phyloP scores from a whole-genome alignment of 2,797 vertebrate species.

The Liparis tanakae region DNA sequence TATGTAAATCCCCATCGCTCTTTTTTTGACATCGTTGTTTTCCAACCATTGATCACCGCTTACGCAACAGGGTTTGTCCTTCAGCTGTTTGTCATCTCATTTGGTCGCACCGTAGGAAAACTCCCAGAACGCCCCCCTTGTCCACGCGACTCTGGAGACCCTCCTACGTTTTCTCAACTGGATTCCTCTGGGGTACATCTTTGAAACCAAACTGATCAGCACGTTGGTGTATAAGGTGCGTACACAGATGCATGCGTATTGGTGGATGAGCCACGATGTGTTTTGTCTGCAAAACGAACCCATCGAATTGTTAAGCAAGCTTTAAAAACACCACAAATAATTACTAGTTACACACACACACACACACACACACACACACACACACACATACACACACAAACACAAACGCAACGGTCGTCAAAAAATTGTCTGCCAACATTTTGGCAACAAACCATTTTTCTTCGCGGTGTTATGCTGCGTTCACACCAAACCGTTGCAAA shows the following conservation, averaged over 20 bases:
- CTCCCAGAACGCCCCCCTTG: slow-evolving; percentile 96
- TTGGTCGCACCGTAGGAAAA: slow-evolving; percentile 85
- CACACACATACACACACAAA: neutral
- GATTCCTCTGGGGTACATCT: slow-evolving; percentile 98
- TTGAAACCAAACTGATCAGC: slow-evolving; percentile 98
- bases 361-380: too few relatives aligned
- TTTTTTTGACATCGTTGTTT: neutral
- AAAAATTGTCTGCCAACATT: too few relatives aligned
- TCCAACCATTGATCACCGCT: neutral
- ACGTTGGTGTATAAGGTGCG: slow-evolving; percentile 96
- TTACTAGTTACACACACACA: neutral
- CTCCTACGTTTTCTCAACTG: slow-evolving; percentile 96
- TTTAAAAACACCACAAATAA: neutral
- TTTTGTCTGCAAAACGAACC: neutral
- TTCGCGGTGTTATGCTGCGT: too few relatives aligned
- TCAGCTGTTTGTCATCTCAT: slow-evolving; percentile 29
- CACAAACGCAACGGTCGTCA: too few relatives aligned
- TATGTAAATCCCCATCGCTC: slow-evolving; percentile 68
- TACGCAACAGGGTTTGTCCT: neutral
- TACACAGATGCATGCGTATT: neutral
- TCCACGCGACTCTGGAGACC: slow-evolving; percentile 96
- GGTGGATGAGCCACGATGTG: neutral
- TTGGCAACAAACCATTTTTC: too few relatives aligned
- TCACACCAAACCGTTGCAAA: too few relatives aligned
- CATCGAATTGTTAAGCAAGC: slow-evolving; percentile 9